A percentile compares a stretch with the other conserved stretches of the same genome.
Evolutionary conservation across 2,797 vertebrate species (phyloP).

Genomic region (Onychomys leucogaster): DNA sequence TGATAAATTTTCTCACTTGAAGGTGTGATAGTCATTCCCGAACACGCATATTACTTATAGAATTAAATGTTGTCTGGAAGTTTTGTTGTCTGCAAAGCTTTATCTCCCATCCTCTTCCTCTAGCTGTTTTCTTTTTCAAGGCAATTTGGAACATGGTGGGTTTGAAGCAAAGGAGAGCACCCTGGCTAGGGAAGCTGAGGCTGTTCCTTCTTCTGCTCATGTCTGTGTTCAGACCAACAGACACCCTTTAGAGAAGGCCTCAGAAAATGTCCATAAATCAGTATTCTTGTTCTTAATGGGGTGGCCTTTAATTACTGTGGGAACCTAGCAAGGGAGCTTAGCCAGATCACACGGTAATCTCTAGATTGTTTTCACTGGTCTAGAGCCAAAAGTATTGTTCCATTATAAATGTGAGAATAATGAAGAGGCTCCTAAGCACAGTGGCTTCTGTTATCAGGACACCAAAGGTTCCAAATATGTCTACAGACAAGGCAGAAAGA

Average conservation of each 20-base stretch:
- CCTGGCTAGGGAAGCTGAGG: not conserved
- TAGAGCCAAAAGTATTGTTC: not conserved
- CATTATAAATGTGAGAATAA: not conserved
- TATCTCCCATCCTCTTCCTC: not conserved
- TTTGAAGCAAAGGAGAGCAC: constrained; percentile 59
- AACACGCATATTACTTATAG: constrained; percentile 22
- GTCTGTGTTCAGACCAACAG: constrained; percentile 71
- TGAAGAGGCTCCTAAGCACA: not conserved
- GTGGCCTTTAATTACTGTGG: not conserved
- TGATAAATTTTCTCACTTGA: constrained; percentile 29
- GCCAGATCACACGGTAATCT: not conserved
- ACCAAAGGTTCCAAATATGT: not conserved
- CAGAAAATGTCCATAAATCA: constrained; percentile 66
- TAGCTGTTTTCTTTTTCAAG: constrained; percentile 68
- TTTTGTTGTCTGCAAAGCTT: constrained; percentile 6
- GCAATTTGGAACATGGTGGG: constrained; percentile 61
- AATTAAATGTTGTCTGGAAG: not conserved
- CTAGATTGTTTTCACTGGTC: not conserved
- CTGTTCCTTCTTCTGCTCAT: constrained; percentile 43
- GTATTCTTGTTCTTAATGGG: constrained; percentile 57
- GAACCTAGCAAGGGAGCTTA: constrained; percentile 44
- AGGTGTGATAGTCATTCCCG: not conserved
- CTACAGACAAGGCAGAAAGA: not conserved
- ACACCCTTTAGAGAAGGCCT: constrained; percentile 63
- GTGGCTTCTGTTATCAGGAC: not conserved